Evolutionary conservation across 2,797 vertebrate genomes (phyloP).

Genomic region (Rhabdophis nuchalis): DNA sequence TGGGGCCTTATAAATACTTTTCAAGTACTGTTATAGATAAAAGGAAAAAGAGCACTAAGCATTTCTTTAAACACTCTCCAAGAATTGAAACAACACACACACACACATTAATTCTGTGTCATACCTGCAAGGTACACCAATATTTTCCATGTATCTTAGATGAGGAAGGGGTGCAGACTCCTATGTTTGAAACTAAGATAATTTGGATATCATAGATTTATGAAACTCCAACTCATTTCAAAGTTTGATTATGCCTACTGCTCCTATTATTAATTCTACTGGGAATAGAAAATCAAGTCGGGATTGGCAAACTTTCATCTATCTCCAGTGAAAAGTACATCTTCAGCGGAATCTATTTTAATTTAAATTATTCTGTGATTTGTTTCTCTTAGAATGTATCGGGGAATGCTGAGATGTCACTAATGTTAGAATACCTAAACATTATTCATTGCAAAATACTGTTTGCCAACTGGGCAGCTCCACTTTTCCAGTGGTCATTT

Average conservation of each 20-base stretch:
- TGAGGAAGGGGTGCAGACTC: too few species aligned
- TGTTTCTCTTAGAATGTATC: constrained; percentile 46
- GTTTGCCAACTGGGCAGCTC: constrained; percentile 52
- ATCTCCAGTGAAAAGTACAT: constrained; percentile 36
- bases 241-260: background rate
- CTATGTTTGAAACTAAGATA: background rate
- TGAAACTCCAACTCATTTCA: background rate
- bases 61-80: background rate
- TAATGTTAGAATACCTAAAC: constrained; percentile 52
- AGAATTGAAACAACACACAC: background rate
- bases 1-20: background rate
- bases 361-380: constrained; percentile 52
- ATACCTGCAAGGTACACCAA: background rate
- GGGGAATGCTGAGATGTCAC: constrained; percentile 44
- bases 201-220: background rate
- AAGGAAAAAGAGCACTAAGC: background rate
- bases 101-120: background rate
- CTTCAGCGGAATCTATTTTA: constrained; percentile 48
- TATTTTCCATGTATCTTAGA: background rate
- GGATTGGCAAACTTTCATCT: constrained; percentile 29
- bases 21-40: background rate
- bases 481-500: constrained; percentile 61
- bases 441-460: constrained; percentile 61
- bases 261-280: background rate
- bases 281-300: constrained; percentile 21